These are phyloP conservation scores for Melinaea marsaeus DNA, from an alignment of 2,888 invertebrate genomes.

Conservation along the genomic window DNA sequence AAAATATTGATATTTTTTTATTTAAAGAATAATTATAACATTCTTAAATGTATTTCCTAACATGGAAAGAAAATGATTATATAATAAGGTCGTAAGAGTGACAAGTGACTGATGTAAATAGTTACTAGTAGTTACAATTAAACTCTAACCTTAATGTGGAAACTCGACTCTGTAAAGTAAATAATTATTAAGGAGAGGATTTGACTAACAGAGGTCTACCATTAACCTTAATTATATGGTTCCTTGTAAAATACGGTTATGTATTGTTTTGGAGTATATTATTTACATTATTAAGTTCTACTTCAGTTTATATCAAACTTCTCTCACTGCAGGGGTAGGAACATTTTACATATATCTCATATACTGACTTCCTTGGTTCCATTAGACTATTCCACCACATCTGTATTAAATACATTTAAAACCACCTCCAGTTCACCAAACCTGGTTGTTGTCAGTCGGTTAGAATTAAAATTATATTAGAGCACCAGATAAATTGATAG, in stretches of 20 bases:
- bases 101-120: constrained; percentile 22
- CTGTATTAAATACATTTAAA: no score
- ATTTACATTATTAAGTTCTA: no score
- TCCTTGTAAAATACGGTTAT: background rate
- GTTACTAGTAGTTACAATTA: constrained; percentile 20
- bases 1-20: no score
- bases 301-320: no score
- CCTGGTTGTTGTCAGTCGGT: no score
- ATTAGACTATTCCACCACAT: no score
- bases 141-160: constrained; percentile 14
- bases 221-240: background rate
- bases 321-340: no score
- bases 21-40: background rate
- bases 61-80: background rate
- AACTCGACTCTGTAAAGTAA: constrained; percentile 15
- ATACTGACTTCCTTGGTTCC: no score
- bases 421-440: no score
- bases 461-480: no score
- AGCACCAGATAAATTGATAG: no score
- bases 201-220: background rate
- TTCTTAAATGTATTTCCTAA: background rate
- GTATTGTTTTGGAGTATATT: constrained; percentile 6
- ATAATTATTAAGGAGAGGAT: constrained; percentile 12
- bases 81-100: constrained; percentile 20
- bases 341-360: no score